A percentile compares a stretch with the other conserved stretches of the same genome.
Evolutionary conservation across 2,797 vertebrate species (phyloP).

Genomic region (Onychomys arenicola): DNA sequence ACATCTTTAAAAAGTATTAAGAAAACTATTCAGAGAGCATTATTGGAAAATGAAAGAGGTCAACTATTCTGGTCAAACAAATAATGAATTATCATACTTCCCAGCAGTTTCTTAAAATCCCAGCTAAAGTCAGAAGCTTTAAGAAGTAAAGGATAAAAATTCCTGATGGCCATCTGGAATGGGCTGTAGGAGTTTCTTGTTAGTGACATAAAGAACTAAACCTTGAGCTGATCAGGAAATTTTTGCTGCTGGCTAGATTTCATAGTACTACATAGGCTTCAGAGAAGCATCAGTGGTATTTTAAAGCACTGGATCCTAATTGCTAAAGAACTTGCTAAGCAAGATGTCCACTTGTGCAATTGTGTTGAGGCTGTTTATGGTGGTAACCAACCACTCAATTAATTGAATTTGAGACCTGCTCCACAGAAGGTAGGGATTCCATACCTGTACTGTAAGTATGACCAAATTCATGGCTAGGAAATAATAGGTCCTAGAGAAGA

Average conservation of each 20-base stretch:
- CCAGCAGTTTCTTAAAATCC: conserved; percentile 72
- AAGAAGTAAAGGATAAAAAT: neutral
- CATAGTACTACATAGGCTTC: neutral
- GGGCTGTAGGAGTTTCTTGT: neutral
- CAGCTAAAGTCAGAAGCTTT: conserved; percentile 58
- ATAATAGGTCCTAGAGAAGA: neutral
- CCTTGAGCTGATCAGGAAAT: neutral
- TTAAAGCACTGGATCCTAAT: neutral
- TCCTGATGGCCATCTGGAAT: too few species aligned
- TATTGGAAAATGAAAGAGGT: conserved; percentile 68
- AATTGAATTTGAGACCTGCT: neutral
- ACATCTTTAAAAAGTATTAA: conserved; percentile 86
- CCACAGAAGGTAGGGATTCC: neutral
- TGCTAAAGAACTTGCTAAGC: neutral
- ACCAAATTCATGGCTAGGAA: neutral
- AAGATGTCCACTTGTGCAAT: neutral
- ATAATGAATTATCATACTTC: conserved; percentile 80
- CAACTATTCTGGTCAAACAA: conserved; percentile 69
- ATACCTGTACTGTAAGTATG: neutral
- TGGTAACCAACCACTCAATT: neutral
- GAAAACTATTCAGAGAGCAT: conserved; percentile 68
- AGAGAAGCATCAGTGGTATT: neutral
- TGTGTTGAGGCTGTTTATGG: neutral
- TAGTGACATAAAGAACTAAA: neutral
- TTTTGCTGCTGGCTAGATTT: neutral